A percentile compares a stretch with the other conserved stretches of the same genome.
Evolutionary conservation across 1,140 invertebrate species (phyloP).

Genomic region (Cepaea nemoralis): DNA sequence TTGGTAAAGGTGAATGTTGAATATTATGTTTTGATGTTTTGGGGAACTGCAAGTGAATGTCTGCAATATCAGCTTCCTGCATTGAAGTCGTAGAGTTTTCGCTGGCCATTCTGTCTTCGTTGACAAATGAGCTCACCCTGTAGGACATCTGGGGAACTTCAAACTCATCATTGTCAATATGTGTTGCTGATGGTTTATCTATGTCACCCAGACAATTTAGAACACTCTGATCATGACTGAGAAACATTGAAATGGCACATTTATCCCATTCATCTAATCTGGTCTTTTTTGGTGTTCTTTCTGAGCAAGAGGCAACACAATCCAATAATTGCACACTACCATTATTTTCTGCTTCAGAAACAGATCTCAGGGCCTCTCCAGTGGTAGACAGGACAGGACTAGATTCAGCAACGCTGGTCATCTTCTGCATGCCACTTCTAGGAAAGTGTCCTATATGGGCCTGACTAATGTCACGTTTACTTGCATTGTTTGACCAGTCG

Average conservation of each 20-base stretch:
- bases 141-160: not conserved
- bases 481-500: conserved; percentile 3
- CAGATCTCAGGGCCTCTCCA: not conserved
- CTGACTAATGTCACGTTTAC: not conserved
- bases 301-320: not conserved
- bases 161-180: not conserved
- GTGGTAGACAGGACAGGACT: not conserved
- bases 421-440: not conserved
- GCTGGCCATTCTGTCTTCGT: not conserved
- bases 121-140: not conserved
- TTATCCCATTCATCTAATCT: not conserved
- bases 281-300: not conserved
- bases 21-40: not conserved
- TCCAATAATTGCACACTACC: not conserved
- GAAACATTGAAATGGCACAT: not conserved
- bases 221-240: not conserved
- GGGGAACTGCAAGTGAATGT: not conserved
- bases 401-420: not conserved
- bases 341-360: not conserved
- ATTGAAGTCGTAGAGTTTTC: not conserved
- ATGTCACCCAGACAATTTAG: not conserved
- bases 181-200: not conserved
- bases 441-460: not conserved
- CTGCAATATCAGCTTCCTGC: not conserved
- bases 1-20: not conserved